Percentiles rank a stretch among this genome's conserved stretches.
Conservation (phyloP, 2,888 invertebrate genomes). For the Trichogramma dendrolimi region DNA sequence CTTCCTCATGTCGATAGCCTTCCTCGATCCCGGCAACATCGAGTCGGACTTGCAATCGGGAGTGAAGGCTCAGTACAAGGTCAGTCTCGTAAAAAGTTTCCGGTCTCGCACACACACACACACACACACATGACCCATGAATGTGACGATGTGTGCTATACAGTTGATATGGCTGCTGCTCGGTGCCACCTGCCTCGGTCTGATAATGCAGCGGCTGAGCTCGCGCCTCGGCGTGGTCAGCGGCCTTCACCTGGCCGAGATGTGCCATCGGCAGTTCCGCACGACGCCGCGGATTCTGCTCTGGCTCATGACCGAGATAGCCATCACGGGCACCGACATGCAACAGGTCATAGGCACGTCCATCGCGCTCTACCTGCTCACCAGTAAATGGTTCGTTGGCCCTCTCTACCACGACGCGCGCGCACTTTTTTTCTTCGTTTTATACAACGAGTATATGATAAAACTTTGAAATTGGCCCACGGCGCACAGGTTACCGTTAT, state of each 20-base stretch:
- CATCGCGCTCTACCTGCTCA: conserved; percentile 77
- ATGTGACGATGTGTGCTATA: conserved; percentile 9
- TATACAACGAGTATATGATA: too few species aligned
- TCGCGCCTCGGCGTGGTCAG: conserved; percentile 78
- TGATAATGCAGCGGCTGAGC: conserved; percentile 74
- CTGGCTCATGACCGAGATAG: conserved; percentile 89
- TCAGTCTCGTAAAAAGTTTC: not conserved
- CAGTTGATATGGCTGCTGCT: conserved; percentile 81
- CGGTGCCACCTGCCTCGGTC: conserved; percentile 76
- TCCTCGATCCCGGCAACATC: conserved; percentile 87
- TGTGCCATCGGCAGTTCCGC: conserved; percentile 73
- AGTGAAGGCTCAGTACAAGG: conserved; percentile 72
- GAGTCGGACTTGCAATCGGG: conserved; percentile 87
- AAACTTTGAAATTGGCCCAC: too few species aligned
- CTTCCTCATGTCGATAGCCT: conserved; percentile 89
- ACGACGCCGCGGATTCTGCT: conserved; percentile 69
- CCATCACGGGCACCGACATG: conserved; percentile 88
- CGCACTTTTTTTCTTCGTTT: too few species aligned
- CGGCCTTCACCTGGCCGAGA: conserved; percentile 78
- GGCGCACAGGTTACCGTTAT: conserved; percentile 54
- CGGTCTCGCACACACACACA: too few species aligned
- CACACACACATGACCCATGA: not conserved
- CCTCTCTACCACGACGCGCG: not conserved
- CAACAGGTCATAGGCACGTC: conserved; percentile 91
- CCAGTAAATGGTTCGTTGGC: conserved; percentile 66